A percentile compares a stretch with the other conserved stretches of the same genome.
Conservation (phyloP, 1,140 invertebrate species). For the Helicoverpa zea region DNA sequence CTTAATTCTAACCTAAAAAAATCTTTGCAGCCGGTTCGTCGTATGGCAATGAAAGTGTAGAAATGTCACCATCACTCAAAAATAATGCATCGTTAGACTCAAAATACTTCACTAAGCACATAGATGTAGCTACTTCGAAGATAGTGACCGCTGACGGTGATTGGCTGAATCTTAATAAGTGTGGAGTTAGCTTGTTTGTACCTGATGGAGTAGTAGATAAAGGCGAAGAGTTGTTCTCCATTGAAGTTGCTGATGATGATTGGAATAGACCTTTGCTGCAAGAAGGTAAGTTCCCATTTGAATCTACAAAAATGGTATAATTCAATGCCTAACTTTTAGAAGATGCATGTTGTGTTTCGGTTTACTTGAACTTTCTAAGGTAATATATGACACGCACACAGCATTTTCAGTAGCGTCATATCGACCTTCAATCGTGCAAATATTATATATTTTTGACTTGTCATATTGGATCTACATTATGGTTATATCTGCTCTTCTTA, state of each 20-base stretch:
- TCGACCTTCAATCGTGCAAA: no score
- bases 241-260: conserved; percentile 91
- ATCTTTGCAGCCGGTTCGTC: conserved; percentile 90
- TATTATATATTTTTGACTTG: no score
- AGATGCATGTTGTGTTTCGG: no score
- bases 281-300: conserved; percentile 87
- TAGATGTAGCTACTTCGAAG: conserved; percentile 77
- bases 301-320: no score
- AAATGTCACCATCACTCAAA: conserved; percentile 81
- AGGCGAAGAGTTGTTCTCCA: conserved; percentile 89
- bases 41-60: conserved; percentile 87
- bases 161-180: conserved; percentile 89
- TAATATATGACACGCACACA: no score
- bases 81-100: conserved; percentile 89
- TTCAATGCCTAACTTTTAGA: no score
- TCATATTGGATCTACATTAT: no score
- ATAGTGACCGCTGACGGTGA: conserved; percentile 87
- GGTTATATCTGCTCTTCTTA: no score
- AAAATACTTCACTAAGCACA: conserved; percentile 73
- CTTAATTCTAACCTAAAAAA: background rate
- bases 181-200: conserved; percentile 90
- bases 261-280: conserved; percentile 89
- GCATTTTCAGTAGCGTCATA: no score
- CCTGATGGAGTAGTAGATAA: conserved; percentile 90
- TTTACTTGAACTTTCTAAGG: no score